Evolutionary conservation across 2,113 vertebrate species (phyloP), one percentile per base, ranked within the genome.

Genomic region (Charadrius vociferus): DNA sequence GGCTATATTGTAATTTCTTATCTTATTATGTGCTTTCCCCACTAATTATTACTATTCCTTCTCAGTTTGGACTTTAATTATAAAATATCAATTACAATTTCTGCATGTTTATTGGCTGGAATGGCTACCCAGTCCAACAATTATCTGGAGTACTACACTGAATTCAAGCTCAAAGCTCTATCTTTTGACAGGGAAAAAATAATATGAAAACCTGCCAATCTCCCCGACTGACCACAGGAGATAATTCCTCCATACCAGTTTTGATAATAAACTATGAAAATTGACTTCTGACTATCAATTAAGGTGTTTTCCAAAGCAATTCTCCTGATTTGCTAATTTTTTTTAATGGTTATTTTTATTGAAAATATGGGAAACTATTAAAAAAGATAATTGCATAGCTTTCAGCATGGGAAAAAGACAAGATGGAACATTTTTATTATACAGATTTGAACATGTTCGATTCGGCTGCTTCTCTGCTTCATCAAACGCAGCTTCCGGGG

Each of bases 251-350:
- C 63, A 75, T 86, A 24, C 7, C 41, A 47, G 43, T 84, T 95
- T 91, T 95, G 68, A 86, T 92, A 97, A 93, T 80, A 74, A 96
- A 95, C 91, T 58, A 93, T 41, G 70, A 96, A 98, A 94, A 96
- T 86, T 67, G 21, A 53, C 61, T 95, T 92, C 72, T 86, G 77
- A 92, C 68, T 95, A 94, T 86, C 66, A 97, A 7, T 95, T 95
- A 96, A 95, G 56, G 36, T 70, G 19, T 75, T 94, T 97, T 95
- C 67, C 61, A 96, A 95, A 94, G 81, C 9, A 75, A 29, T 71
- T 94, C 10, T 85, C 23, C 17, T 72, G 56, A 32, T 94, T 89
- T 95, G 53, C 52, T 88, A 7, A 12, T 34, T 93, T 94, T 95
- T 87, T 88, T 74, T 18, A 84, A 94, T 79, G 49, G 36, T 94